Percentiles rank a stretch among this genome's conserved stretches.
Conservation (phyloP, 1,140 invertebrate genomes). For the Lepidostoma basale region DNA sequence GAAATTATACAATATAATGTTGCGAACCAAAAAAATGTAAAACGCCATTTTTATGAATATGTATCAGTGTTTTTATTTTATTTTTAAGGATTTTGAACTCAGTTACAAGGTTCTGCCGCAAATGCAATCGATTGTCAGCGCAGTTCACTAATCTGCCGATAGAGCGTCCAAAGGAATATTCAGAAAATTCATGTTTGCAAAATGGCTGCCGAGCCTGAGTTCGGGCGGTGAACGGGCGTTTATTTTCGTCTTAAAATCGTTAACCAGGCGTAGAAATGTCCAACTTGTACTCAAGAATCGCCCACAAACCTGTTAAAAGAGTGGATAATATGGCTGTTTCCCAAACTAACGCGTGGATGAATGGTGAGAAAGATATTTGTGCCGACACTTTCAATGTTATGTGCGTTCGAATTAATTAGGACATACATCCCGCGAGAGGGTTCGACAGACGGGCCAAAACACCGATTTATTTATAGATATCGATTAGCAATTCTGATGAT, state of each 20-base stretch:
- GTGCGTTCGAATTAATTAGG: conserved; percentile 22
- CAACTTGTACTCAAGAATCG: conserved; percentile 75
- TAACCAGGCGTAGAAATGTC: conserved; percentile 60
- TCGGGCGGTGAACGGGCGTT: neutral
- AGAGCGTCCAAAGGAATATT: neutral
- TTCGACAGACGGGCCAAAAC: conserved; percentile 1
- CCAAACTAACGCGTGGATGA: conserved; percentile 82
- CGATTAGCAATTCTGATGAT: too few species aligned
- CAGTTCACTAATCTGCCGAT: conserved; percentile 2
- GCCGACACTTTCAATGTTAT: conserved; percentile 16
- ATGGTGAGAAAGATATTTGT: conserved; percentile 67
- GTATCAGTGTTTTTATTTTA: too few species aligned
- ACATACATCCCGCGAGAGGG: neutral
- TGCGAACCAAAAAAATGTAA: too few species aligned
- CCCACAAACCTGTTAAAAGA: conserved; percentile 71
- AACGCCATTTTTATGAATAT: too few species aligned
- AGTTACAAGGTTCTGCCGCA: too few species aligned
- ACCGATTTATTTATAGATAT: conserved; percentile 17
- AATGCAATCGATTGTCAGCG: neutral
- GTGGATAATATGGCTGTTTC: conserved; percentile 75
- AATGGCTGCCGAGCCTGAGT: conserved; percentile 8
- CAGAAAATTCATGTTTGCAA: neutral
- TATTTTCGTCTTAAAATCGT: neutral
- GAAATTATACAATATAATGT: too few species aligned
- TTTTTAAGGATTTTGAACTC: too few species aligned